phyloP scores from a whole-genome alignment of 1,140 invertebrate genomes.

The Bombus superbus region DNA sequence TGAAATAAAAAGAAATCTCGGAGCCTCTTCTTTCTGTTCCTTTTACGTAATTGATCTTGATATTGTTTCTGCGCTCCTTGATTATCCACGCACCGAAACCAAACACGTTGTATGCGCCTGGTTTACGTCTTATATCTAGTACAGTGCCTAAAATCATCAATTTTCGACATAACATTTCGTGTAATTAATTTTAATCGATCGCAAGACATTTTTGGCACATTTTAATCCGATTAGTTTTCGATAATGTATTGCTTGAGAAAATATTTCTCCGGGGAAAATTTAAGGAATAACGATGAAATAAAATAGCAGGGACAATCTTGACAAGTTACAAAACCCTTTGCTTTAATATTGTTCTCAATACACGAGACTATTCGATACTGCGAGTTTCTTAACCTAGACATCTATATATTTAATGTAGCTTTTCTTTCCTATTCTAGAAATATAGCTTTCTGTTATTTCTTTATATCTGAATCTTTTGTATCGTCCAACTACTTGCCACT shows the following conservation, averaged over 20 bases:
- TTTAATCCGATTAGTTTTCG: not conserved
- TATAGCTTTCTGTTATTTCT: not conserved
- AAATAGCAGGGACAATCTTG: not conserved
- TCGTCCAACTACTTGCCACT: not conserved
- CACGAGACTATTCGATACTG: not conserved
- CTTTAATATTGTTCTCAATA: not conserved
- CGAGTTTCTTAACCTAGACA: not conserved
- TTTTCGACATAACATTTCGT: not conserved
- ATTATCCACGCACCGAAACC: constrained; percentile 25
- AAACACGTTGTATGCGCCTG: not conserved
- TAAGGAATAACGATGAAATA: not conserved
- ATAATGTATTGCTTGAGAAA: not conserved
- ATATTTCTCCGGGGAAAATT: not conserved
- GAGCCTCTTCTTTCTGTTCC: constrained; percentile 51
- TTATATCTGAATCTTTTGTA: too few relatives aligned
- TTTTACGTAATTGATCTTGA: constrained; percentile 67
- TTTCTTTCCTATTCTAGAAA: not conserved
- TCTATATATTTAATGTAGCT: not conserved
- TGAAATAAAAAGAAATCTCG: constrained; percentile 66
- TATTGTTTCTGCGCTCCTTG: constrained; percentile 41
- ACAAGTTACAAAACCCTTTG: not conserved
- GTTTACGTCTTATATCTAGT: not conserved
- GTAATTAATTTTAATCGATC: not conserved
- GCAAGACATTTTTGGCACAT: not conserved
- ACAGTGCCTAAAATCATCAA: not conserved